Base-by-base conservation (phyloP, 2,888 invertebrate genomes). In the Idaea aversata region DNA sequence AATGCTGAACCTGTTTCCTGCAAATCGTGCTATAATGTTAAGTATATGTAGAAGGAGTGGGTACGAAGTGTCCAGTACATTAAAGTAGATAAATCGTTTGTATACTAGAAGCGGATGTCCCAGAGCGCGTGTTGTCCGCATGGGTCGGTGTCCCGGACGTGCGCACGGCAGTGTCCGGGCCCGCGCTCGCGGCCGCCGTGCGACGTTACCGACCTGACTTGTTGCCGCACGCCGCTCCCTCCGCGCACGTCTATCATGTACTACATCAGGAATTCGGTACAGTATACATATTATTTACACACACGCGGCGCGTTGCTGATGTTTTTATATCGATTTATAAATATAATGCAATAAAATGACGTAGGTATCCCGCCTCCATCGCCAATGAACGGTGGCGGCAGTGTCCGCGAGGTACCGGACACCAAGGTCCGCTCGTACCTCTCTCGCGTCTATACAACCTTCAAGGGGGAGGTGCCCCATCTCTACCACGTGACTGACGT, bases 151-250 rank as follows among this genome's bases (percentile, higher is more conserved):
- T 79, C 65, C 36, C 75, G 0, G 87, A 85, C 67, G 65, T 91
- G 5, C 79, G 85, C 0, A 85, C 81, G 10, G 91, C 91, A 0
- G 83, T 79, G 1, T 73, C 80, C 4, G 78, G 88, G 0, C 90
- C 94, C 0, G 95, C 96, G 2, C 95, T 97, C 94, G 96, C 69
- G 79, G 96, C 80, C 93, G 95, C 98, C 3, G 94, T 98, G 72
- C 95, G 95, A 79, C 96, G 97, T 71, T 99, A 98, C 93, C 94
- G 98, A 68, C 99, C 99, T 3, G 98, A 98, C 91, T 93, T 99
- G 77, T 93, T 98, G 74, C 97, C 98, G 75, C 95, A 95, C 4
- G 93, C 94, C 47, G 94, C 95, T 73, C 95, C 97, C 80, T 97
- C 97, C 82, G 96, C 97, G 77, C 85, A 96, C 67, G 97, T 97